phyloP scores from a whole-genome alignment of 53 echinoderm and acorn worm species.

The Glandiceps talaboti region DNA sequence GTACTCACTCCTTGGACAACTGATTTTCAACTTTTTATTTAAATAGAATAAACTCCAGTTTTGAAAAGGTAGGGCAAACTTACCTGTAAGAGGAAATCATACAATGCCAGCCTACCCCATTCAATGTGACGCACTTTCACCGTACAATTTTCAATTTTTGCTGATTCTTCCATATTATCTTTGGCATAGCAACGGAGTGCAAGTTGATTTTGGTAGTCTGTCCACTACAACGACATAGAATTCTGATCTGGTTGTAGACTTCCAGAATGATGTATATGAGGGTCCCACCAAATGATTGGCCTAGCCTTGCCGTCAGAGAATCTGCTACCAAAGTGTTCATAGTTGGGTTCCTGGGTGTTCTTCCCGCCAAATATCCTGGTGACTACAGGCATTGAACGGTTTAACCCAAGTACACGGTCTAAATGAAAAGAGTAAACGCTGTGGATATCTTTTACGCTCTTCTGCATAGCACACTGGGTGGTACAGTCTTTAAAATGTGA shows the following conservation, averaged over 20 bases:
- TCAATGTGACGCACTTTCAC: background rate
- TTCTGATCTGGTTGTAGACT: background rate
- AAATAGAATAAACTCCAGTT: background rate
- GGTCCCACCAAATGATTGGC: background rate
- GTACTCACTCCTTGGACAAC: too few species aligned
- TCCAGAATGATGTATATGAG: background rate
- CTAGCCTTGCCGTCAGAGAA: background rate
- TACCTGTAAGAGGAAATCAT: constrained; percentile 60
- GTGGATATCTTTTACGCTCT: background rate
- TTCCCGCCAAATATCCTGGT: constrained; percentile 21
- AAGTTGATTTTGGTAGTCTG: background rate
- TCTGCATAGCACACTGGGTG: background rate
- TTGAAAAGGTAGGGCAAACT: background rate
- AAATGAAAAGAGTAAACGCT: constrained; percentile 78
- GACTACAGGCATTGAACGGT: constrained; percentile 56
- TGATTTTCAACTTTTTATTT: too few species aligned
- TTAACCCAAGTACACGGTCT: constrained; percentile 80
- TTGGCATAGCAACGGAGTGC: background rate
- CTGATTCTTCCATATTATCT: background rate
- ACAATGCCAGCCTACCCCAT: constrained; percentile 28
- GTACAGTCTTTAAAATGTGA: background rate
- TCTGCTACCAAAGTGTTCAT: background rate
- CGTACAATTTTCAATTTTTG: background rate
- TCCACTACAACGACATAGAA: background rate
- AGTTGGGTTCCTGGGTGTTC: background rate